These are phyloP conservation scores for Podargus strigoides DNA, from an alignment of 2,797 vertebrate species.

Conservation along the genomic window DNA sequence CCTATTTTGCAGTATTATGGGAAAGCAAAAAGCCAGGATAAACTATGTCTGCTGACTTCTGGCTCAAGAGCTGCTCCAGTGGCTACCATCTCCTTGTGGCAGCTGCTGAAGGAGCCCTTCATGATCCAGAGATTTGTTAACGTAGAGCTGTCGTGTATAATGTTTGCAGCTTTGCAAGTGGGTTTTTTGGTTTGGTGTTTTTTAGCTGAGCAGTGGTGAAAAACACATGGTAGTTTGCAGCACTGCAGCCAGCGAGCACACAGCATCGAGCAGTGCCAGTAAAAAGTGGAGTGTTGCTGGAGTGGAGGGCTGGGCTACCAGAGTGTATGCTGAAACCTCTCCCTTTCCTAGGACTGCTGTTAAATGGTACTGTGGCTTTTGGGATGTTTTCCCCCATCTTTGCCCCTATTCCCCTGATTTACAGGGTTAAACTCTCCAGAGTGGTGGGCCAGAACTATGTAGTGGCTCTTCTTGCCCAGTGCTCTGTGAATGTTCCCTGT, in stretches of 20 bases:
- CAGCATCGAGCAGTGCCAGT: neutral
- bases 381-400: neutral
- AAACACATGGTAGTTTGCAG: neutral
- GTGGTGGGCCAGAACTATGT: neutral
- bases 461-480: neutral
- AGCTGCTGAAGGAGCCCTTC: neutral
- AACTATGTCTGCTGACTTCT: neutral
- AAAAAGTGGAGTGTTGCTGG: neutral
- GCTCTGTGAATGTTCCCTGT: neutral
- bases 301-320: neutral
- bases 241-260: neutral
- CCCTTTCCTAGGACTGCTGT: neutral
- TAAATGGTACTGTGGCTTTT: neutral
- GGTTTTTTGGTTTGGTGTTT: neutral
- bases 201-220: neutral
- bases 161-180: slow-evolving; percentile 33
- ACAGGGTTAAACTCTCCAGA: neutral
- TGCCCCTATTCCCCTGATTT: neutral
- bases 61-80: neutral
- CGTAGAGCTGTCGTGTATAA: neutral
- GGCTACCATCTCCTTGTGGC: neutral
- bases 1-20: neutral
- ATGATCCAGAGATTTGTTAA: neutral
- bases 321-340: neutral
- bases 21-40: neutral